Evolutionary conservation across 2,113 vertebrate species (phyloP), one percentile per base, ranked within the genome.

Genomic region (Cyprinus carpio): DNA sequence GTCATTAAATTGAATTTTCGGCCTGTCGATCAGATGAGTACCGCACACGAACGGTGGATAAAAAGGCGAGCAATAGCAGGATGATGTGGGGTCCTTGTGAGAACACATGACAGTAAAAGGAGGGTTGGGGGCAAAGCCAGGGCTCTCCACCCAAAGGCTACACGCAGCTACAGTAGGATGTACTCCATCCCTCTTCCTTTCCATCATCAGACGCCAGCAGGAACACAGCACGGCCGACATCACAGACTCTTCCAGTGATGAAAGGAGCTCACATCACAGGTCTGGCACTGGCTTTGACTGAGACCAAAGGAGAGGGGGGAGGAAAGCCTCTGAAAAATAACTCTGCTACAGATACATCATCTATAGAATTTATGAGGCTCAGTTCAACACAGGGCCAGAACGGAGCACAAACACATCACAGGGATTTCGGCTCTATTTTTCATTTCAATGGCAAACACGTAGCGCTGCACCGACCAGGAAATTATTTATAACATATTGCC

Each of bases 1-100:
- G 91, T 95, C 92, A 94, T 96, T 95, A 95, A 93, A 96, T 95
- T 93, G 93, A 93, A 94, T 94, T 94, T 94, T 94, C 93, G 92
- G 94, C 93, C 92, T 94, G 92, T 93, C 94, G 88, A 92, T 92
- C 93, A 93, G 93, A 94, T 90, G 89, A 91, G 93, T 83, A 58
- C 80, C 88, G 90, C 94, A 92, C 93, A 93, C 91, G 91, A 94
- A 94, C 87, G 86, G 87, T 80, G 90, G 90, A 89, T 91, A 89
- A 87, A 92, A 90, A 85, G 82, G 84, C 87, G 84, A 89, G 87
- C 49, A 67, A 82, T 29, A 90, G 91, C 65, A 84, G 82, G 86
- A 83, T 51, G 43, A 16, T 31, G 31, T 54, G n/a, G 60, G 18
- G 27, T 81, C 79, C 43, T 67, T 69, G 81, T 72, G 67, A 71